Evolutionary conservation across 2,888 invertebrate species (phyloP), one percentile per base, ranked within the genome.

Genomic region (Platycheirus albimanus): DNA sequence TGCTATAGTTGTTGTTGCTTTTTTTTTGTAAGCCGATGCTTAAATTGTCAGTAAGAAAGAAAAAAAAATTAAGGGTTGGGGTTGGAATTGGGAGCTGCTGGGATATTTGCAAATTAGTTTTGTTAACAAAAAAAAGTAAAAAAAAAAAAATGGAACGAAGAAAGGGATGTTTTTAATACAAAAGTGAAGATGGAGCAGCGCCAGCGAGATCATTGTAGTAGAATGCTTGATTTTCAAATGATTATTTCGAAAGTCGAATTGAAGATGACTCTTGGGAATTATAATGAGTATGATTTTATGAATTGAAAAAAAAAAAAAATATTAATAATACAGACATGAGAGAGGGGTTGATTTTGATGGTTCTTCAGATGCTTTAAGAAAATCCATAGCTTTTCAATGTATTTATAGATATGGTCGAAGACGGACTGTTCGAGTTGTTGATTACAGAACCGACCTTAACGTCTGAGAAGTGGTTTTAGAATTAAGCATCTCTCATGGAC

Each of bases 61-160:
- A 33, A 20, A 28, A 19, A 30, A 64, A 49, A 17, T 1, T 58
- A 17, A 5, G 13, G 24, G 5, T 10, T n/a, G 54, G 6, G 28
- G n/a, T n/a, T n/a, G n/a, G n/a, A n/a, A n/a, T n/a, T n/a, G 30
- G 61, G 11, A 8, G 7, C 36, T 49, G 75, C 58, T 70, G 66
- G 76, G 71, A 76, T 71, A 64, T 63, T 81, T 67, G 71, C 81
- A 81, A 81, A 81, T 81, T 81, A 81, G 81, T 77, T 81, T 76
- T 77, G 81, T 77, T 77, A 67, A 36, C 64, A 54, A 81, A 64
- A 64, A 72, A 56, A 28, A 41, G 41, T 36, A 11, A 17, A 30
- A 33, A 38, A 47, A 33, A 11, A 17, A 56, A 54, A 45, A 70
- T 47, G 30, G 8, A 33, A 33, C 1, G 8, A 56, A 30, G 47